Base-by-base conservation (phyloP, 2,113 vertebrate genomes). In the Chamaetylas fuelleborni region DNA sequence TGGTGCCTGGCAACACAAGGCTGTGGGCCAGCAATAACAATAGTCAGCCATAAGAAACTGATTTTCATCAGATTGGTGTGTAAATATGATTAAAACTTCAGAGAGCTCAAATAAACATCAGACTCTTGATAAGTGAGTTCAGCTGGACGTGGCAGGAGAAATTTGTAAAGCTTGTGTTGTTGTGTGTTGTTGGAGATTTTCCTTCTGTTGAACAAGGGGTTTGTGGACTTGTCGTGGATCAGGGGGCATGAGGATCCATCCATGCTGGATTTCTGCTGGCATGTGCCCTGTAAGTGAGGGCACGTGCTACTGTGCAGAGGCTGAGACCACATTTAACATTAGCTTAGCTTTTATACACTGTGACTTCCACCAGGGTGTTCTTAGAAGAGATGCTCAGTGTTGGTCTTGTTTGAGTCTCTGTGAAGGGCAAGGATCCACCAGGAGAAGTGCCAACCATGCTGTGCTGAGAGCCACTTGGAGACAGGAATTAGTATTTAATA, bases 81-180 rank as follows among this genome's bases (percentile, higher is more conserved):
- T 85, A 79, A 90, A 95, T 73, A 77, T 64, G 71, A 92, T 83
- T 93, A 90, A 93, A 91, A 96, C 61, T 94, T 88, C 58, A 82
- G 86, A 88, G 69, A 83, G 47, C 66, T 92, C 76, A 70, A 88
- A 90, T 88, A 91, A 95, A 78, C 22, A 84, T 40, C 50, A 88
- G 57, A 23, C 33, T 61, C 36, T 57, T 38, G 58, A 81, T 82
- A 73, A 83, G 38, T 87, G 84, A 65, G 65, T 90, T 89, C 82
- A 95, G 58, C 86, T 92, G 86, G 34, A 60, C 54, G 31, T 12
- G 16, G 51, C 62, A 92, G 83, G 81, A 95, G 67, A 92, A 88
- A 62, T 87, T 77, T 83, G 23, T 71, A 70, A 90, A 93, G 24
- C 66, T 94, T 61, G 38, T 2, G 3, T 58, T 92, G 67, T 57